Conservation (phyloP, 2,888 invertebrate species). For the Tuta absoluta region DNA sequence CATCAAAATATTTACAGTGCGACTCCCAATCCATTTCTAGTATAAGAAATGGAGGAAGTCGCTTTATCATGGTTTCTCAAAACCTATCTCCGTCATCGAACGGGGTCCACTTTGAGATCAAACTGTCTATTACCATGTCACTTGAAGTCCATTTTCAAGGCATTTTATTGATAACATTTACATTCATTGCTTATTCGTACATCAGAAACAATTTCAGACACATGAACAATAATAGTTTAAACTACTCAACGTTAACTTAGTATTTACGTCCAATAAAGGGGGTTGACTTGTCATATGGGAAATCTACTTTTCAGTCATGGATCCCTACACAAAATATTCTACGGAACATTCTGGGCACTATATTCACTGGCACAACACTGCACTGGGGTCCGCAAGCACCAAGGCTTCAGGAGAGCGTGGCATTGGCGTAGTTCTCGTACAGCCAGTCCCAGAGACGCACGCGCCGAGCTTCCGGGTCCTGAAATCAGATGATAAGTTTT, state of each 20-base stretch:
- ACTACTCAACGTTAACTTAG: not conserved
- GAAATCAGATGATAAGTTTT: too few species aligned
- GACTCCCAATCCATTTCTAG: constrained; percentile 26
- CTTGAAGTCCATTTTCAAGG: not conserved
- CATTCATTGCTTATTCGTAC: not conserved
- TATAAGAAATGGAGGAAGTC: constrained; percentile 25
- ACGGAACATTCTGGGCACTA: constrained; percentile 4
- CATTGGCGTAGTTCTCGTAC: constrained; percentile 61
- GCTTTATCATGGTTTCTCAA: constrained; percentile 8
- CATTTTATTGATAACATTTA: not conserved
- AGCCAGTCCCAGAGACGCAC: constrained; percentile 81
- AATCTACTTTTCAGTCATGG: not conserved
- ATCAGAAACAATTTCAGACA: not conserved
- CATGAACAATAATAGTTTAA: not conserved
- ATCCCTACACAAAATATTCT: constrained; percentile 10
- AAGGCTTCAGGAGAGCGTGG: constrained; percentile 29
- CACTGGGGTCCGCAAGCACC: not conserved
- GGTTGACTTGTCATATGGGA: not conserved
- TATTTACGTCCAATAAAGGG: not conserved
- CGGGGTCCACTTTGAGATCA: constrained; percentile 15
- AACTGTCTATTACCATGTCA: constrained; percentile 13
- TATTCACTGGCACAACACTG: constrained; percentile 17
- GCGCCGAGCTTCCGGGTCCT: constrained; percentile 77
- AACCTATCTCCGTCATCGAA: not conserved
- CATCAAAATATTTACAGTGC: constrained; percentile 15